Conservation (phyloP, 1,140 invertebrate genomes). For the Aethina tumida region DNA sequence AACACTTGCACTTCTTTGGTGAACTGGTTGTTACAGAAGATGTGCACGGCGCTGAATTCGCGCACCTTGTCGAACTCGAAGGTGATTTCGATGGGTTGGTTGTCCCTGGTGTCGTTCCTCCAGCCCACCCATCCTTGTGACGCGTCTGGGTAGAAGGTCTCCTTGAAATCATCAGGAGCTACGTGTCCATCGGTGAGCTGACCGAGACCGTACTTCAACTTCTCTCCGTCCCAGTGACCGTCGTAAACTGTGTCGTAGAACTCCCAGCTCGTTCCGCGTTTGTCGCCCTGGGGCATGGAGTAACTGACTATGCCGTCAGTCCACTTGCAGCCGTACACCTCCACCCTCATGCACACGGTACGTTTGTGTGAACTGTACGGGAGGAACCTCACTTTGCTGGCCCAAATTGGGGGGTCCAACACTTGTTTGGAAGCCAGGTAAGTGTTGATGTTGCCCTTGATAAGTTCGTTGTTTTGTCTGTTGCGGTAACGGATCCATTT, state of each 20-base stretch:
- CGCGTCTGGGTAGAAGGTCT: conserved; percentile 52
- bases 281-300: conserved; percentile 71
- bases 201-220: conserved; percentile 65
- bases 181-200: conserved; percentile 63
- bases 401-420: conserved; percentile 62
- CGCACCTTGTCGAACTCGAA: conserved; percentile 83
- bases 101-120: conserved; percentile 67
- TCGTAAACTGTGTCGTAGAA: conserved; percentile 75
- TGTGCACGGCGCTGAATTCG: conserved; percentile 77
- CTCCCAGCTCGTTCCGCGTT: conserved; percentile 57
- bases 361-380: conserved; percentile 61
- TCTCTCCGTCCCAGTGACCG: conserved; percentile 44
- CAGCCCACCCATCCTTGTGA: conserved; percentile 83
- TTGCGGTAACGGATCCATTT: conserved; percentile 66
- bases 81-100: conserved; percentile 58
- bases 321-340: conserved; percentile 64
- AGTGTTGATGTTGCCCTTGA: conserved; percentile 73
- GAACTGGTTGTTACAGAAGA: conserved; percentile 77
- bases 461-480: conserved; percentile 55
- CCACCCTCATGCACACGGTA: conserved; percentile 70
- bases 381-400: conserved; percentile 60
- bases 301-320: conserved; percentile 68
- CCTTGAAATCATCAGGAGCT: conserved; percentile 59
- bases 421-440: conserved; percentile 64
- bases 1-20: conserved; percentile 74